Conservation (phyloP, 2,797 vertebrate genomes). For the Oophaga sylvatica region DNA sequence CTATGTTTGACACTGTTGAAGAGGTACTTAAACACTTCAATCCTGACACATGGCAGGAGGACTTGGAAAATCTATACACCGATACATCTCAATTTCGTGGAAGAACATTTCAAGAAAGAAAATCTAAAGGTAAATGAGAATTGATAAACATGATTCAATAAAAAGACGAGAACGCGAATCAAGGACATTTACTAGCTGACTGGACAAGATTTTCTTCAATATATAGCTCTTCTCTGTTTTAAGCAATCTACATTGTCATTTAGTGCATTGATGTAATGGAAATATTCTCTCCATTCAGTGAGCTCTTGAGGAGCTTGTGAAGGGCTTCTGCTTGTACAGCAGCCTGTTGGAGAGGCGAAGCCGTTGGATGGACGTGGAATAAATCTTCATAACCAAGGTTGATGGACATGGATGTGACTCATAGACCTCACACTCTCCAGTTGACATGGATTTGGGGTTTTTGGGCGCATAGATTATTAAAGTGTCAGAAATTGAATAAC, state of each 20-base stretch:
- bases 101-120: slow-evolving; percentile 84
- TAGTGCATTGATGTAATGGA: too few relatives aligned
- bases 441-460: too few relatives aligned
- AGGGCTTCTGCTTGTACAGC: not conserved
- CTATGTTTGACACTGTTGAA: slow-evolving; percentile 90
- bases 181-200: not conserved
- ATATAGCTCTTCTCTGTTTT: too few relatives aligned
- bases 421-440: too few relatives aligned
- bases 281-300: too few relatives aligned
- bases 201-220: not conserved
- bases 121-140: slow-evolving; percentile 85
- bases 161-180: not conserved
- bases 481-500: too few relatives aligned
- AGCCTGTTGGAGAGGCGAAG: not conserved
- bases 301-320: not conserved
- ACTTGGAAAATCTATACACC: slow-evolving; percentile 88
- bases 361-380: too few relatives aligned
- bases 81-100: slow-evolving; percentile 84
- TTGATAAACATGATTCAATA: not conserved
- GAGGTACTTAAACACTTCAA: slow-evolving; percentile 88
- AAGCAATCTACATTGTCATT: too few relatives aligned
- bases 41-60: slow-evolving; percentile 91
- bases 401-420: too few relatives aligned
- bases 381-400: too few relatives aligned
- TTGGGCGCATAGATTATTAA: too few relatives aligned